Percentiles rank a stretch among this genome's conserved stretches.
These are phyloP conservation scores for Momotus momota DNA, from an alignment of 2,797 vertebrate genomes.

Conservation along the genomic window DNA sequence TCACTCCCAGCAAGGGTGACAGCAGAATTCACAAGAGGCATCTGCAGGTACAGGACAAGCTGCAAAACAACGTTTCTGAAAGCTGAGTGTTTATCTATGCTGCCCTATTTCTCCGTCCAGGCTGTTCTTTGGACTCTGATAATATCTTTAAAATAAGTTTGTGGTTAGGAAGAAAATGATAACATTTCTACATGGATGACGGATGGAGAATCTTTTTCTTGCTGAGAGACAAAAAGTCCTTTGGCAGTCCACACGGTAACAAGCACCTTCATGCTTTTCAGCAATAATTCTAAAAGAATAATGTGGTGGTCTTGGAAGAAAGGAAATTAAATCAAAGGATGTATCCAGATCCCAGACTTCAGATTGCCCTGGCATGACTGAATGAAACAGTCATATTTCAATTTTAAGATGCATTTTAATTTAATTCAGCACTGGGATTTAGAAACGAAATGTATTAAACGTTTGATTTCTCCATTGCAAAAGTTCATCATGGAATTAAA, in stretches of 20 bases:
- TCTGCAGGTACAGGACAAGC: not conserved
- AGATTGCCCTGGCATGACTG: not conserved
- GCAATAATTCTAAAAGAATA: not conserved
- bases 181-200: not conserved
- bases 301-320: not conserved
- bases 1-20: not conserved
- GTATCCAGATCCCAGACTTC: not conserved
- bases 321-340: not conserved
- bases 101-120: not conserved
- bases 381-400: not conserved
- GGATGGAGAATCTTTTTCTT: not conserved
- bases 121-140: not conserved
- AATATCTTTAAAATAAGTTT: not conserved
- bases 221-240: not conserved
- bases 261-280: not conserved
- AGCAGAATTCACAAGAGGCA: slow-evolving; percentile 1
- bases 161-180: not conserved
- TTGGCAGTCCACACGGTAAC: not conserved
- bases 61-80: slow-evolving; percentile 9
- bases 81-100: not conserved
- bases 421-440: not conserved
- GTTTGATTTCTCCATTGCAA: not conserved
- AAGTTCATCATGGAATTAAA: not conserved
- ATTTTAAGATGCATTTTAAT: not conserved
- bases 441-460: not conserved